Evolutionary conservation across 2,797 vertebrate genomes (phyloP), one percentile per base, ranked within the genome.

Genomic region (Apodemus agrarius): DNA sequence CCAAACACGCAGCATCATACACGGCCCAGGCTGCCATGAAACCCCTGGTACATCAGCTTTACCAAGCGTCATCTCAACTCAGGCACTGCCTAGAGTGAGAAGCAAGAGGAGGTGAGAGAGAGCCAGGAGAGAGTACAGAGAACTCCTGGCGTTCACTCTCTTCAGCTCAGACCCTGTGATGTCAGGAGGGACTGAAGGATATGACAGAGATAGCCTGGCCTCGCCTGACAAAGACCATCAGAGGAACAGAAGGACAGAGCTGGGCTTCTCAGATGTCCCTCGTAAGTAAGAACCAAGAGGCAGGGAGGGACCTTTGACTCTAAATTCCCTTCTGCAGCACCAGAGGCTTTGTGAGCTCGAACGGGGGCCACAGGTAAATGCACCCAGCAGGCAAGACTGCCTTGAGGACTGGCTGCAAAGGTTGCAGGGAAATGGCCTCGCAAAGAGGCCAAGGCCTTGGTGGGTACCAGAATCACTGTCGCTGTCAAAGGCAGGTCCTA

Each of bases 1-100:
- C 91, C 78, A 79, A 2, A 74, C 52, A 94, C 69, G 92, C 80
- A 95, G 78, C 90, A 97, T 96, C 88, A 91, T 96, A 96, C 94
- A 97, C 94, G 97, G 96, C 89, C 97, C 97, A 97, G 83, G 95
- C 59, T 72, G 63, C 96, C 96, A 94, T 97, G 75, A 97, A 97
- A 96, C 96, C 12, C 29, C 9, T 24, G 22, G 40, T 63, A 24
- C 2, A 8, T 34, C 76, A 65, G 61, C 69, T 91, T 85, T 94
- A 8, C 94, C 97, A 90, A 52, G 78, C 78, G 37, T 81, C 69
- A 4, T 95, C 87, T 95, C 91, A 4, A 43, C 24, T 14, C 0
- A 0, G 81, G 94, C 94, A 83, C 93, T 46, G 57, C 80, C 94
- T 54, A 69, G 91, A 57, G 43, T 21, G 22, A 69, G 49, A 54